A percentile compares a stretch with the other conserved stretches of the same genome.
phyloP scores from a whole-genome alignment of 1,140 invertebrate genomes.

The Psix sp. region DNA sequence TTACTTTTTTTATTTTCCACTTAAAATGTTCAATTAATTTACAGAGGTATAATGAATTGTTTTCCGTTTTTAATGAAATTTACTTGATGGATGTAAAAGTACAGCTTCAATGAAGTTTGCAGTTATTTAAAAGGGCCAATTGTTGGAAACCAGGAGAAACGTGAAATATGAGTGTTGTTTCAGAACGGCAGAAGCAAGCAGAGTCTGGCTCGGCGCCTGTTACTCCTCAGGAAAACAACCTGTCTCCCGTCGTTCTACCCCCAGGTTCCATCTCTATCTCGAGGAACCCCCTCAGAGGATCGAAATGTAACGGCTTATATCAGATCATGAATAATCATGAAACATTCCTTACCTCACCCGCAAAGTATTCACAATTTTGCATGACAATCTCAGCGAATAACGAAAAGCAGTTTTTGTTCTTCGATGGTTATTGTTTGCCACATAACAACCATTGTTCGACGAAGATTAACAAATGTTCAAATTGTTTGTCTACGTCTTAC shows the following conservation, averaged over 20 bases:
- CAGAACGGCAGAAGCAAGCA: constrained; percentile 77
- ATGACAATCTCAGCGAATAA: constrained; percentile 4
- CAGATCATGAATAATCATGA: constrained; percentile 61
- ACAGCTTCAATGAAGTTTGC: neutral
- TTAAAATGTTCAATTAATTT: no score
- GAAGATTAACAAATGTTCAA: no score
- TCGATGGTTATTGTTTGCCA: neutral
- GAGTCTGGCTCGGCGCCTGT: constrained; percentile 76
- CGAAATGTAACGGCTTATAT: constrained; percentile 83
- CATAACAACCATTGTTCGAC: no score
- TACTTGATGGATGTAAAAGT: no score
- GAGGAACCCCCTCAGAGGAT: constrained; percentile 86
- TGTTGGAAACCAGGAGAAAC: constrained; percentile 64
- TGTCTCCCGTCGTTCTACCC: constrained; percentile 75
- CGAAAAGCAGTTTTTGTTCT: constrained; percentile 2
- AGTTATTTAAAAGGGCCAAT: constrained; percentile 20
- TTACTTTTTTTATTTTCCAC: no score
- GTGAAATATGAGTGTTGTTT: constrained; percentile 76
- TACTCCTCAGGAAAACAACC: constrained; percentile 75
- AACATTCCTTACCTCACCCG: constrained; percentile 59
- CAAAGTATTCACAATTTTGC: constrained; percentile 36
- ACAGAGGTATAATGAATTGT: no score
- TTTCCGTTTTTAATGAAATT: no score
- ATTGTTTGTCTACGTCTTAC: neutral
- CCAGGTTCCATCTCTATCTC: constrained; percentile 77